These are phyloP conservation scores for Cephus cinctus DNA, from an alignment of 1,140 invertebrate species.

Conservation along the genomic window DNA sequence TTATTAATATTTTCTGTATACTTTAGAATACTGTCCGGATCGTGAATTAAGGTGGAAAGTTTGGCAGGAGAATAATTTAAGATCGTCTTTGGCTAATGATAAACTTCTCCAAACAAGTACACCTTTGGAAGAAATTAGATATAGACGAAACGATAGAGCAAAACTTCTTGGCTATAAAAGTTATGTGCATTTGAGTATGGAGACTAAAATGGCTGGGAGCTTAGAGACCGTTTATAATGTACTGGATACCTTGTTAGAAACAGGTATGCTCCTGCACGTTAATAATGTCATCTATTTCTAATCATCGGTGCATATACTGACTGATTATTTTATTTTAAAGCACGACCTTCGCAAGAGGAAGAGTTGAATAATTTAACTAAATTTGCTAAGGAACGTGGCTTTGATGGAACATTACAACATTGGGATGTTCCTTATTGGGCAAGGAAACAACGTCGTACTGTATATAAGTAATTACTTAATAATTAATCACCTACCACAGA, in stretches of 20 bases:
- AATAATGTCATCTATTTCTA: slow-evolving; percentile 10
- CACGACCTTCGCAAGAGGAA: slow-evolving; percentile 68
- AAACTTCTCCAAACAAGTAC: slow-evolving; percentile 70
- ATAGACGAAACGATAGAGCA: slow-evolving; percentile 68
- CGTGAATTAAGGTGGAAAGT: slow-evolving; percentile 74
- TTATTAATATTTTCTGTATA: slow-evolving; percentile 2
- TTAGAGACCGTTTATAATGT: slow-evolving; percentile 76
- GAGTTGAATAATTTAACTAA: slow-evolving; percentile 72
- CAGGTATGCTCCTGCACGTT: slow-evolving; percentile 50
- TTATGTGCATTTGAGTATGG: slow-evolving; percentile 86
- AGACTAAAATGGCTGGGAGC: slow-evolving; percentile 89
- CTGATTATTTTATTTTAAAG: slow-evolving; percentile 42
- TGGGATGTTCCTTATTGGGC: slow-evolving; percentile 91
- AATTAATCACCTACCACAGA: neutral
- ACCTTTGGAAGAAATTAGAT: slow-evolving; percentile 76
- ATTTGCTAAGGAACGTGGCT: slow-evolving; percentile 76
- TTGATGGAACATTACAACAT: slow-evolving; percentile 66
- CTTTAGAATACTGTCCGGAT: slow-evolving; percentile 75
- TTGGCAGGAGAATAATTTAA: slow-evolving; percentile 73
- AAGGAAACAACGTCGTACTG: slow-evolving; percentile 65
- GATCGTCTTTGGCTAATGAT: slow-evolving; percentile 68
- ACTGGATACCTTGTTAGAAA: slow-evolving; percentile 68
- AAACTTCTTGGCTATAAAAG: slow-evolving; percentile 75
- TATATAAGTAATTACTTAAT: slow-evolving; percentile 60
- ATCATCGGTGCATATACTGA: slow-evolving; percentile 13